Base-by-base conservation (phyloP, 2,113 vertebrate genomes). In the Fregetta grallaria region DNA sequence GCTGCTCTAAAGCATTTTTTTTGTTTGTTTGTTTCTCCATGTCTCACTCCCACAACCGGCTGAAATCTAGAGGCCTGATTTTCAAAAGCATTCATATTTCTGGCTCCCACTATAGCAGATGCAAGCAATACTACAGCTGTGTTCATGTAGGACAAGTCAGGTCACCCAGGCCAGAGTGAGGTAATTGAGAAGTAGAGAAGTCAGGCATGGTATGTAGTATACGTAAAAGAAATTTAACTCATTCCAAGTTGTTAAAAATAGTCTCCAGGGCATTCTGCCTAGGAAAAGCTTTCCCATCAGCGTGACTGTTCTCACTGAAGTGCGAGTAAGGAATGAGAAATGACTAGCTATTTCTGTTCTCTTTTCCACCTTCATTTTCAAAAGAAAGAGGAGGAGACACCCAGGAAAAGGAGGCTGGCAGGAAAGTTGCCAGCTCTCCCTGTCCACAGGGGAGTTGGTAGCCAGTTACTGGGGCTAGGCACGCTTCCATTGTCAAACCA, bases 401-500 rank as follows among this genome's bases (percentile, higher is more conserved):
- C 3, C 49, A 47, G 42, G 38, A 65, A 56, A 92, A 50, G 13
- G 52, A 65, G 10, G 40, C 8, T 50, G 30, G 11, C 3, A 45
- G 73, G 34, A 81, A 92, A 74, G 30, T 21, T 88, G 30, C 6
- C 18, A 26, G 13, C 15, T 70, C 34, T 74, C 34, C 21, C 10
- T 62, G 34, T 23, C 30, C 32, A 19, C 30, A 15, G 4, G 6
- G 2, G 3, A 59, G 12, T 2, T 80, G 49, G 26, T 18, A 90
- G 23, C 30, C 47, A 68, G 36, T 10, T 85, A 1, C 13, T 0
- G 0, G 52, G 26, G 29, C 49, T 67, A 44, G n/a, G 12, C 6
- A 52, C 6, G 21, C 23, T 70, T 65, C 32, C 8, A 42, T 11
- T 40, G 49, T 26, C n/a, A 83, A 91, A 61, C 14, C 17, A 36